phyloP scores from a whole-genome alignment of 2,113 vertebrate genomes.

The Chionodraco myersi region DNA sequence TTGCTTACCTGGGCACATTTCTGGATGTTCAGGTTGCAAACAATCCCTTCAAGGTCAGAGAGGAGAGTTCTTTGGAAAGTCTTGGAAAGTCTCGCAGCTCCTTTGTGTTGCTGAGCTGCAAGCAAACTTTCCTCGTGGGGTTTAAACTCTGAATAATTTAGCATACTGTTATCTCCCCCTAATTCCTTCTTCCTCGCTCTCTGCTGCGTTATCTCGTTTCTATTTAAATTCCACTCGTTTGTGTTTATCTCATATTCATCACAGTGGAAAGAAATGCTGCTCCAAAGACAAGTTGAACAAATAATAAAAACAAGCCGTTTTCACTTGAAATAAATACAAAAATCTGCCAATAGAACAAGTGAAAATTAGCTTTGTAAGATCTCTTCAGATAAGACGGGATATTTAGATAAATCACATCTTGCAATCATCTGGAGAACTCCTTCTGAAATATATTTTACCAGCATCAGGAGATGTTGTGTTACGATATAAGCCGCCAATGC shows the following conservation, averaged over 20 bases:
- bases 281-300: too few relatives aligned
- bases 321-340: too few relatives aligned
- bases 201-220: slow-evolving; percentile 29
- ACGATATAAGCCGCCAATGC: too few relatives aligned
- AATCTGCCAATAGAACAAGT: too few relatives aligned
- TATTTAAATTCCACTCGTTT: slow-evolving; percentile 30
- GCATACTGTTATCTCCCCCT: slow-evolving; percentile 1
- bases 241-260: slow-evolving; percentile 22
- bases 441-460: too few relatives aligned
- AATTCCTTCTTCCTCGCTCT: background rate
- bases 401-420: too few relatives aligned
- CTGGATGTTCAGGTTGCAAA: background rate
- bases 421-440: too few relatives aligned
- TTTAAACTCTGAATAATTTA: slow-evolving; percentile 8
- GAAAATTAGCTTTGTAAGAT: too few relatives aligned
- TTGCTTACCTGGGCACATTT: slow-evolving; percentile 22
- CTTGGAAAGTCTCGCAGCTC: background rate
- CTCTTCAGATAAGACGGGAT: too few relatives aligned
- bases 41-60: slow-evolving; percentile 17
- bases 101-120: slow-evolving; percentile 15
- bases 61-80: background rate
- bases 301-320: too few relatives aligned
- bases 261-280: too few relatives aligned
- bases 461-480: too few relatives aligned
- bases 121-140: background rate